Evolutionary conservation across 1,140 invertebrate species (phyloP).

Genomic region (Aleiodes sp.): DNA sequence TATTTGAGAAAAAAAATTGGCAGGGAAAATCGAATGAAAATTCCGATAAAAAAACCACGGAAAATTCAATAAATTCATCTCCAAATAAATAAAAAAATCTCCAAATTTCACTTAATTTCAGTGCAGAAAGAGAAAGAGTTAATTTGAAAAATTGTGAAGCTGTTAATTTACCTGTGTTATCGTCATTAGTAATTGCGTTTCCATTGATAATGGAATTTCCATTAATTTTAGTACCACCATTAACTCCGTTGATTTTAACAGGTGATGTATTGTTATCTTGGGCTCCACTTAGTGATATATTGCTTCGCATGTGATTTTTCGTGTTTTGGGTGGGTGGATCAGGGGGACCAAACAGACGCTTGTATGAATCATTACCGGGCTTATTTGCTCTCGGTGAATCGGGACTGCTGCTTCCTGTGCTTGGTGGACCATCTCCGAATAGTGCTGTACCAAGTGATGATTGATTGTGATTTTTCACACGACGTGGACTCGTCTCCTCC

Average conservation of each 20-base stretch:
- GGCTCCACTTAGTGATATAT: slow-evolving; percentile 53
- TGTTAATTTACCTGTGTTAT: slow-evolving; percentile 57
- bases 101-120: not conserved
- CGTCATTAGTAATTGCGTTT: slow-evolving; percentile 55
- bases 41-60: too few species aligned
- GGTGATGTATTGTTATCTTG: slow-evolving; percentile 31
- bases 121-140: not conserved
- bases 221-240: slow-evolving; percentile 39
- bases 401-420: slow-evolving; percentile 43
- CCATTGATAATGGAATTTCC: slow-evolving; percentile 50
- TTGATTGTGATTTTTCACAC: slow-evolving; percentile 56
- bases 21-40: too few species aligned
- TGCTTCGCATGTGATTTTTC: slow-evolving; percentile 64
- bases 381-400: slow-evolving; percentile 58
- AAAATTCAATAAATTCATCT: too few species aligned
- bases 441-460: slow-evolving; percentile 60
- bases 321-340: slow-evolving; percentile 60
- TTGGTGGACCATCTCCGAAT: slow-evolving; percentile 53
- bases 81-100: not conserved
- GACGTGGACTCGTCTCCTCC: slow-evolving; percentile 56
- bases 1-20: too few species aligned
- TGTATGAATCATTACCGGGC: slow-evolving; percentile 68
- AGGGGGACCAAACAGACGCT: slow-evolving; percentile 66
- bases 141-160: not conserved
- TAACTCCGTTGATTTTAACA: slow-evolving; percentile 50